A percentile compares a stretch with the other conserved stretches of the same genome.
These are phyloP conservation scores for Fukomys damarensis DNA, from an alignment of 2,113 vertebrate genomes.

Conservation along the genomic window DNA sequence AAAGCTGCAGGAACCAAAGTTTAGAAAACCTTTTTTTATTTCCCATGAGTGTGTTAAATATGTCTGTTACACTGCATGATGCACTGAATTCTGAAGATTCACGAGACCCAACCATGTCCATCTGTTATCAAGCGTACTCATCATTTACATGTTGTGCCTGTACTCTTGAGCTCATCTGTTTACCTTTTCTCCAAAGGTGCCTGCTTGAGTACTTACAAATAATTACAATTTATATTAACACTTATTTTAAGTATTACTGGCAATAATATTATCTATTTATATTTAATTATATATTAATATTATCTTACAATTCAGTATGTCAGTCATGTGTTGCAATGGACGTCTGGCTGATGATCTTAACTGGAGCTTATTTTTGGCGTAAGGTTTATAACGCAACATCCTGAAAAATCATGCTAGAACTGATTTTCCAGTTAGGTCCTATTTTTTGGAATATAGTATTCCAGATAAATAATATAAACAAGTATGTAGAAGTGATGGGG, in stretches of 20 bases:
- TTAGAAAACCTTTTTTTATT: neutral
- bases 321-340: neutral
- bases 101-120: neutral
- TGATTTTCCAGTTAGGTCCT: neutral
- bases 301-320: neutral
- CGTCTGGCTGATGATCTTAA: neutral
- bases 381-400: neutral
- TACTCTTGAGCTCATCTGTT: neutral
- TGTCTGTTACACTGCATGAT: neutral
- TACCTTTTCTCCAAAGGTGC: neutral
- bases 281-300: neutral
- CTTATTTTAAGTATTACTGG: neutral
- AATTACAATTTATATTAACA: neutral
- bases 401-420: neutral
- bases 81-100: neutral
- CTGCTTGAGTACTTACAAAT: neutral
- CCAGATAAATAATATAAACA: neutral
- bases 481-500: neutral
- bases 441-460: neutral
- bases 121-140: neutral
- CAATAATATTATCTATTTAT: neutral
- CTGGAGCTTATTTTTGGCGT: neutral
- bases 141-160: neutral
- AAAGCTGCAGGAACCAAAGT: neutral
- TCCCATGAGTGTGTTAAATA: neutral